Percentiles rank a stretch among this genome's conserved stretches.
phyloP scores from a whole-genome alignment of 2,888 invertebrate species.

The Thereva nobilitata region DNA sequence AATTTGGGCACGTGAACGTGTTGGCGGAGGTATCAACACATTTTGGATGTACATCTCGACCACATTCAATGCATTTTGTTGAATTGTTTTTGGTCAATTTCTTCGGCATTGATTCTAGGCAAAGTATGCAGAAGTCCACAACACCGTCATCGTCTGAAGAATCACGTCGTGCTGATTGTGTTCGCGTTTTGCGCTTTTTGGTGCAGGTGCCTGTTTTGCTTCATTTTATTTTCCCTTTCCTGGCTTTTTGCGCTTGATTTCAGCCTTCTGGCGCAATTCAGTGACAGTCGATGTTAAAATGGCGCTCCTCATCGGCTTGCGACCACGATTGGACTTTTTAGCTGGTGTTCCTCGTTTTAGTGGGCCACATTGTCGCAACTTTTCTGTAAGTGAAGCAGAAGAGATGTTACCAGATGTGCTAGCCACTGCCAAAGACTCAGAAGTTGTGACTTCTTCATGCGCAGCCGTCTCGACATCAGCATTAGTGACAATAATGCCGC shows the following conservation, averaged over 20 bases:
- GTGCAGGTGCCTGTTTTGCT: no score
- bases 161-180: no score
- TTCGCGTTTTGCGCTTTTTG: no score
- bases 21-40: no score
- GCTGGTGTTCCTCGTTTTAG: background rate
- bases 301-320: background rate
- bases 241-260: background rate
- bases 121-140: no score
- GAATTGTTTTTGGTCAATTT: no score
- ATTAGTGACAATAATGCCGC: background rate
- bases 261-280: background rate
- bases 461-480: background rate
- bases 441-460: background rate
- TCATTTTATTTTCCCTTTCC: background rate
- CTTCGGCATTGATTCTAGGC: no score
- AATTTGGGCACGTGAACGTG: no score
- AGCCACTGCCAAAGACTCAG: background rate
- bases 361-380: background rate
- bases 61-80: no score
- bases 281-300: background rate
- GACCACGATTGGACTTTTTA: conserved; percentile 1
- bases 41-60: no score
- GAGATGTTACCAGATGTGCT: background rate
- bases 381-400: background rate
- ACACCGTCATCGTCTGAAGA: no score